Conservation (phyloP, 2,797 vertebrate species). For the Potorous gilbertii region DNA sequence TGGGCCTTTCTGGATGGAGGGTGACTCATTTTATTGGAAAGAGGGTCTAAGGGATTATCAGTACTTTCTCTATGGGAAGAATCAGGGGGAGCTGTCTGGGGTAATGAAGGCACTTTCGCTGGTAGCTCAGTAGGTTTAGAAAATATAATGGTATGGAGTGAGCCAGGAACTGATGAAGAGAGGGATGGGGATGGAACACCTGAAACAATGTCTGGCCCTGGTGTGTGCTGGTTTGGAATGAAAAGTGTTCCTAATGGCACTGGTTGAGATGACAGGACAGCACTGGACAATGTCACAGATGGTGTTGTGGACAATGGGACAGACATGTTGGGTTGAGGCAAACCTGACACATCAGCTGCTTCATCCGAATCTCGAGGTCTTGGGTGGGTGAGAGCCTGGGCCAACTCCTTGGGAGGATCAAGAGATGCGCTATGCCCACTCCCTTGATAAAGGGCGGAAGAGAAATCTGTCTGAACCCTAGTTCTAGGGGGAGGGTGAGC, state of each 20-base stretch:
- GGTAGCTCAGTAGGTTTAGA: slow-evolving; percentile 72
- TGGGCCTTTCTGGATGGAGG: background rate
- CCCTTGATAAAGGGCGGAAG: slow-evolving; percentile 85
- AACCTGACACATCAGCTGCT: slow-evolving; percentile 90
- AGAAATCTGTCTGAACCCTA: slow-evolving; percentile 85
- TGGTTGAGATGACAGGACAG: slow-evolving; percentile 74
- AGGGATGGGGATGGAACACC: slow-evolving; percentile 72
- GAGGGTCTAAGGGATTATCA: slow-evolving; percentile 51
- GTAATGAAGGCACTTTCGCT: slow-evolving; percentile 76
- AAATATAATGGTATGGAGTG: slow-evolving; percentile 81
- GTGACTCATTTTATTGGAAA: slow-evolving; percentile 38
- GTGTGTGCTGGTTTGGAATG: slow-evolving; percentile 71
- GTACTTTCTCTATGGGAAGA: slow-evolving; percentile 73
- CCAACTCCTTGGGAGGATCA: slow-evolving; percentile 86
- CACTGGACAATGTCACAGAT: slow-evolving; percentile 61
- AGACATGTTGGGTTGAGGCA: slow-evolving; percentile 85
- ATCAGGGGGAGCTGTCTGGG: slow-evolving; percentile 69
- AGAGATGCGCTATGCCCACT: slow-evolving; percentile 87
- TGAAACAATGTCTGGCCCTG: slow-evolving; percentile 68
- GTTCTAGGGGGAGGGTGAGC: slow-evolving; percentile 83
- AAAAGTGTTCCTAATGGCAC: slow-evolving; percentile 73
- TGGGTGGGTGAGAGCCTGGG: slow-evolving; percentile 83
- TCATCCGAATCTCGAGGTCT: slow-evolving; percentile 81
- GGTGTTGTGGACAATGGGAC: slow-evolving; percentile 70
- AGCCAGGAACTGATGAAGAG: slow-evolving; percentile 75